Evolutionary conservation across 2,113 vertebrate species (phyloP), one percentile per base, ranked within the genome.

Genomic region (Lonchura striata): DNA sequence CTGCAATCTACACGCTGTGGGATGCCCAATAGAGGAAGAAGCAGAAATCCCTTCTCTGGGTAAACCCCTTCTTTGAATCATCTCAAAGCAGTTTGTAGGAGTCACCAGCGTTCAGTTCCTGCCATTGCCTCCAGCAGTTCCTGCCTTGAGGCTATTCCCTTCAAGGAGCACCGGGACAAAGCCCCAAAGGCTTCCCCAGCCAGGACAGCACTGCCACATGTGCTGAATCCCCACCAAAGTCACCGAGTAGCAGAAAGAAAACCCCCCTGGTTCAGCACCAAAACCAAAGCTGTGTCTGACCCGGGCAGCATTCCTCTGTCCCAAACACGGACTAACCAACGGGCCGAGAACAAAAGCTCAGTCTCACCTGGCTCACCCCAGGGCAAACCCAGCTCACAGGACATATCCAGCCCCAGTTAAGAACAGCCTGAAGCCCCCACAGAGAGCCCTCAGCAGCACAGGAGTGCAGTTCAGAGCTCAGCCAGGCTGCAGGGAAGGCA

Each of bases 261-360:
- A 15, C 0, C 7, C 23, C 41, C 33, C 31, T 20, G 25, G 17
- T 39, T 42, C 76, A 82, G 24, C 78, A 61, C 42, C 78, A 64
- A 61, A 30, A 23, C 3, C 31, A 28, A 50, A 59, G 54, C 56
- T 7, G 54, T 7, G 28, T 24, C 37, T 61, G 42, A 70, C 49
- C 30, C 9, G 39, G 1, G 9, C 11, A 68, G 49, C 39, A 56
- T 33, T 78, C 20, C 37, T 27, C 63, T 30, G 6, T 35, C 72
- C 39, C 82, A 59, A 63, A 70, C 6, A 35, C 70, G 63, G 59
- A 18, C 18, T 19, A 7, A 61, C 2, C 2, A 0, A 50, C 0
- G 10, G 56, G 74, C 42, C 13, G 3, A 47, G 53, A 54, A 30
- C 37, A 61, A 61, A 81, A 20, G 5, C 56, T 15, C 37, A 10